Percentiles rank a stretch among this genome's conserved stretches.
phyloP scores from a whole-genome alignment of 2,113 vertebrate genomes.

The Tautogolabrus adspersus region DNA sequence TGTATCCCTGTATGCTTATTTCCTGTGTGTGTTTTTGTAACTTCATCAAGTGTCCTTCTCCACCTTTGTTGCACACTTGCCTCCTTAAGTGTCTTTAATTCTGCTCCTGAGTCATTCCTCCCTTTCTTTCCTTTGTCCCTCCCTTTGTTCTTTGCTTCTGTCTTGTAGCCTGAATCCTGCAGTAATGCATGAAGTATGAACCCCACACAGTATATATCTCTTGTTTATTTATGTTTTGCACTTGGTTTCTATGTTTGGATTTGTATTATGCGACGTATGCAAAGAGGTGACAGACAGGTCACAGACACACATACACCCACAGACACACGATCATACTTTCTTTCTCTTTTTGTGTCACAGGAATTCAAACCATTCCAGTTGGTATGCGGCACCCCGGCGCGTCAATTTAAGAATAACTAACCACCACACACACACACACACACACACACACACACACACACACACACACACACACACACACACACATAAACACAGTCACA shows the following conservation, averaged over 20 bases:
- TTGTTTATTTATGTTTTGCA: neutral
- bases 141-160: neutral
- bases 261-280: neutral
- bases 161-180: neutral
- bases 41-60: neutral
- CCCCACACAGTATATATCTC: neutral
- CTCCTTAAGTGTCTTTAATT: neutral
- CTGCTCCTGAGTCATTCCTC: neutral
- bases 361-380: conserved; percentile 63
- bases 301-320: neutral
- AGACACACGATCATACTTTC: conserved; percentile 16
- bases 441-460: conserved; percentile 7
- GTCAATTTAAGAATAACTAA: conserved; percentile 61
- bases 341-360: conserved; percentile 53
- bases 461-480: conserved; percentile 23
- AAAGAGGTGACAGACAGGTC: conserved; percentile 15
- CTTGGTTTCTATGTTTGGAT: conserved; percentile 1
- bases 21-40: too few relatives aligned
- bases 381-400: conserved; percentile 54
- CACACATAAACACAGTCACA: conserved; percentile 4
- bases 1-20: neutral
- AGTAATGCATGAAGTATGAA: too few relatives aligned
- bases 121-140: neutral
- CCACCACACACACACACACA: conserved; percentile 25
- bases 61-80: neutral